Base-by-base conservation (phyloP, 2,113 vertebrate species). In the Perca fluviatilis region DNA sequence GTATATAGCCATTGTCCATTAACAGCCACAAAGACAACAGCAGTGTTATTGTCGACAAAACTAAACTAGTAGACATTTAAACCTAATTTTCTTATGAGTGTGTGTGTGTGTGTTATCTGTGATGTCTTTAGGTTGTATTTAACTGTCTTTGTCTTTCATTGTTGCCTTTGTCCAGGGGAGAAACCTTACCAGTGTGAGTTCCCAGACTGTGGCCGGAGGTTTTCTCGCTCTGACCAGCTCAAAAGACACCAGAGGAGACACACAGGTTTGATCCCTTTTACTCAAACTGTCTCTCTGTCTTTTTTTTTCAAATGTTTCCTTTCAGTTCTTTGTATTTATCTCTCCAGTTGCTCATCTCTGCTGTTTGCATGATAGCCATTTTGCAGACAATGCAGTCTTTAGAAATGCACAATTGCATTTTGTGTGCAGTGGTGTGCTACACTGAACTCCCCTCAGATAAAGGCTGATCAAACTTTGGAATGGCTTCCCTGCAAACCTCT, bases 171-270 rank as follows among this genome's bases (percentile, higher is more conserved):
- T 79, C 49, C 68, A 97, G 98, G 98, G 85, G 98, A 99, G 93
- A 99, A 99, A 80, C 98, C 98, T 0, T 99, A 99, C 85, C 97
- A 98, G 94, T 99, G 98, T 93, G 98, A 99, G 85, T 99, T 98
- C 94, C 96, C 98, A 84, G 98, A 99, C 96, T 99, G 98, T 73
- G 98, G 99, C 74, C 95, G 97, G 68, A 95, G 98, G 87, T 99
- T 99, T 90, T 99, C 98, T 80, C 96, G 98, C 88, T 99, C 98
- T 43, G 98, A 99, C 94, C 98, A 99, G 92, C 97, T 99, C 36
- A 99, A 99, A 85, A 90, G 98, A 86, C 98, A 99, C 95, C 98
- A 99, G 94, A 96, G 98, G 91, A 96, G 98, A 91, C 98, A 99
- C 94, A 99, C 98, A 98, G 98, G 98, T 99, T 94, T 91, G 97